These are phyloP conservation scores for Pseudoatta argentina DNA, from an alignment of 1,140 invertebrate genomes.

Conservation along the genomic window DNA sequence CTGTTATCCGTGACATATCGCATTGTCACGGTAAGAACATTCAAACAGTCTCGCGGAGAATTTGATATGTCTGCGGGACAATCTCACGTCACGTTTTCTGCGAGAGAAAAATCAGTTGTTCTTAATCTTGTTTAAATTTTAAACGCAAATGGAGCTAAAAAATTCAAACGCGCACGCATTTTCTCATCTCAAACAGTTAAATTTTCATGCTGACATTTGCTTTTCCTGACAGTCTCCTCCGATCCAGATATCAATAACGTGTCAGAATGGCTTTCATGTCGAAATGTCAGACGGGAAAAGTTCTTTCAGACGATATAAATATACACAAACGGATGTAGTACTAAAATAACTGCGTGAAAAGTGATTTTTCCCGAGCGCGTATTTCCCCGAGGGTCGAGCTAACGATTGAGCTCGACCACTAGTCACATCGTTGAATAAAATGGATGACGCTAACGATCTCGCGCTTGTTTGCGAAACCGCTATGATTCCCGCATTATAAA, in stretches of 20 bases:
- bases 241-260: slow-evolving; percentile 29
- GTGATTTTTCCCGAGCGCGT: neutral
- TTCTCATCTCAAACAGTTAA: neutral
- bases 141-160: neutral
- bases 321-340: neutral
- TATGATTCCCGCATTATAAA: slow-evolving; percentile 4
- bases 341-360: slow-evolving; percentile 42
- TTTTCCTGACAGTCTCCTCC: neutral
- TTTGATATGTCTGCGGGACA: neutral
- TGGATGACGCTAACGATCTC: neutral
- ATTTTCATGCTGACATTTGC: slow-evolving; percentile 40
- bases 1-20: slow-evolving; percentile 15
- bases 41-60: neutral
- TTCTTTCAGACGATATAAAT: neutral
- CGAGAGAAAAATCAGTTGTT: neutral
- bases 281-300: slow-evolving; percentile 49
- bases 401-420: slow-evolving; percentile 50
- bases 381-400: slow-evolving; percentile 5
- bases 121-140: slow-evolving; percentile 52
- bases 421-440: neutral
- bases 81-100: neutral
- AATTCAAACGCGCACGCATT: neutral
- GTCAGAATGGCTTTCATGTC: neutral
- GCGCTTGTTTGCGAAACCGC: neutral
- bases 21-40: neutral